These are phyloP conservation scores for Xiphias gladius DNA, from an alignment of 2,113 vertebrate genomes.

Conservation along the genomic window DNA sequence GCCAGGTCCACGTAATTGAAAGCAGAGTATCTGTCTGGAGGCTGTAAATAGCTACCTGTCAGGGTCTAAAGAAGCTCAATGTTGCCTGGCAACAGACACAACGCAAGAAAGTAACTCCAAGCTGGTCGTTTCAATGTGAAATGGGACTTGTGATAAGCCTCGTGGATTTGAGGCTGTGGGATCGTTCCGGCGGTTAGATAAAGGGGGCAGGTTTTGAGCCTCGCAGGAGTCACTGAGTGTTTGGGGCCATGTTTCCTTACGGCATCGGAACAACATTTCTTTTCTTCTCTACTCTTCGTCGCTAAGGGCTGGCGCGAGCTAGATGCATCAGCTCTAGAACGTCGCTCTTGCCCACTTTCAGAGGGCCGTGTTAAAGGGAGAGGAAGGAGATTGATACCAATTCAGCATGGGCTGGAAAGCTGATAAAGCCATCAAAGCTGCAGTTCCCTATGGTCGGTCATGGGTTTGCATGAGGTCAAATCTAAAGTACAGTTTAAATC, in stretches of 20 bases:
- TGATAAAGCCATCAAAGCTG: constrained; percentile 28
- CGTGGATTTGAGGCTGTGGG: constrained; percentile 38
- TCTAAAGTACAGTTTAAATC: neutral
- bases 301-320: neutral
- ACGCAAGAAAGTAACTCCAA: constrained; percentile 13
- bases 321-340: neutral
- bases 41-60: constrained; percentile 74
- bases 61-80: constrained; percentile 52
- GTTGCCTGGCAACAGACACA: constrained; percentile 73
- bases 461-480: constrained; percentile 35
- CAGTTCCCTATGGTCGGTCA: neutral
- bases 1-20: constrained; percentile 31
- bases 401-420: neutral
- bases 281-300: neutral
- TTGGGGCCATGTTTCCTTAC: neutral
- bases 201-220: constrained; percentile 35
- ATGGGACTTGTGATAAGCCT: constrained; percentile 49
- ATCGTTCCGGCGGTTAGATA: neutral
- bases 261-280: neutral
- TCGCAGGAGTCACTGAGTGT: neutral
- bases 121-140: constrained; percentile 59
- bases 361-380: neutral
- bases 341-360: neutral
- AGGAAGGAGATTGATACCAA: constrained; percentile 42
- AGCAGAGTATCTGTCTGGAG: constrained; percentile 45